Evolutionary conservation across 2,113 vertebrate species (phyloP), one percentile per base, ranked within the genome.

Genomic region (Serinus canaria): DNA sequence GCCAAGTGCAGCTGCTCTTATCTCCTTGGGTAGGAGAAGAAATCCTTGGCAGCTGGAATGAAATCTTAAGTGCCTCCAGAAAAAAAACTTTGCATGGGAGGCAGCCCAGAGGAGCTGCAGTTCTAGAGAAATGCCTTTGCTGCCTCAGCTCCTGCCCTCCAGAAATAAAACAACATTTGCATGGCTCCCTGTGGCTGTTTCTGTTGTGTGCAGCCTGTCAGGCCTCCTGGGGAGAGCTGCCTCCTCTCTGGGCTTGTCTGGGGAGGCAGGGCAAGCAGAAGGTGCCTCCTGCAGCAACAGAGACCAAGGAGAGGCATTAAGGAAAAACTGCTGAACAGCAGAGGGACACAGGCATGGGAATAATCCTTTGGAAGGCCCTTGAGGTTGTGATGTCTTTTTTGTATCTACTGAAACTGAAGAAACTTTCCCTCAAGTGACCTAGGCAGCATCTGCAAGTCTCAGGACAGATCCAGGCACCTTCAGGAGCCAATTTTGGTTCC

Each of bases 1-100:
- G 92, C 95, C 91, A 93, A 93, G 52, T 3, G 4, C 92, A 95
- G 89, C 83, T 95, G 91, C 89, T 93, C 63, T 90, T 90, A 87
- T 83, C 91, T 95, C n/a, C 55, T 53, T 43, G 33, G 83, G 76
- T 53, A 70, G 50, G 35, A 95, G 96, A 95, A 92, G 73, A 96
- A 96, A 96, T 73, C 50, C 64, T 95, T 95, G 92, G 95, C 47
- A 79, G 74, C 66, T 68, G 43, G 25, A 90, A 28, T 66, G 13
- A 52, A 82, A 85, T 46, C 53, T 73, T 37, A 73, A 93, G 58
- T 88, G 17, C 28, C 85, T 90, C 62, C 88, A 91, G 82, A 91
- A 69, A 93, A 76, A 52, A 37, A 44, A 18, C 28, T 84, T 18
- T 53, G 67, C 7, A 35, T 37, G 44, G 87, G 82, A 94, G 58